phyloP scores from a whole-genome alignment of 1,140 invertebrate genomes.

The Bombus impatiens region DNA sequence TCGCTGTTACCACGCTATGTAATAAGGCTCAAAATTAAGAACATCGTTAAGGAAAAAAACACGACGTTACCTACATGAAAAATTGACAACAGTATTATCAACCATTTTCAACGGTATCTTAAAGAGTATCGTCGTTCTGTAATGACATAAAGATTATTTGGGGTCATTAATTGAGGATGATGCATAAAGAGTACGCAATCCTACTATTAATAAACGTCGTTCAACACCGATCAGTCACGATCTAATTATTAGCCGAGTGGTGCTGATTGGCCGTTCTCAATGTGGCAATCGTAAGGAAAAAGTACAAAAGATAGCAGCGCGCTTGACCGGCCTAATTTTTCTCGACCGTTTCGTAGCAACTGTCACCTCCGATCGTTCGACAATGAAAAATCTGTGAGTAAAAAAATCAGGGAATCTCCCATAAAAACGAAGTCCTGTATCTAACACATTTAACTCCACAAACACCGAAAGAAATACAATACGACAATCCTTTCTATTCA shows the following conservation, averaged over 20 bases:
- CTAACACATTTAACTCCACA: background rate
- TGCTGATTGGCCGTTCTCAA: constrained; percentile 73
- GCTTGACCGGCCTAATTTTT: constrained; percentile 62
- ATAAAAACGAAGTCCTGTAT: background rate
- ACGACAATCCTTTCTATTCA: constrained; percentile 30
- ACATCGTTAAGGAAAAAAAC: background rate
- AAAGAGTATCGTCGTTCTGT: background rate
- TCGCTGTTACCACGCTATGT: background rate
- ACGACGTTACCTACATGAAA: background rate
- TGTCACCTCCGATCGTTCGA: constrained; percentile 34
- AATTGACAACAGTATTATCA: background rate
- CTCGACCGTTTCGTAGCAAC: constrained; percentile 39
- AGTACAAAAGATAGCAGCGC: constrained; percentile 65
- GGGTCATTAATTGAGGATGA: constrained; percentile 17
- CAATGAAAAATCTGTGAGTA: constrained; percentile 42
- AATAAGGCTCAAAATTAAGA: background rate
- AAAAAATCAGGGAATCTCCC: background rate
- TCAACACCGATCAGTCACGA: constrained; percentile 60
- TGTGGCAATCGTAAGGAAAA: constrained; percentile 64
- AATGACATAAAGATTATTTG: background rate
- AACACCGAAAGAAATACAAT: background rate
- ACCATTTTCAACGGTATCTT: background rate
- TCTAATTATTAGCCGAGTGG: constrained; percentile 71
- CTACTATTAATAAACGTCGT: constrained; percentile 61
- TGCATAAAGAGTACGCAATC: background rate